Percentiles rank a stretch among this genome's conserved stretches.
Evolutionary conservation across 2,797 vertebrate genomes (phyloP).

Genomic region (Anisognathus igniventris): DNA sequence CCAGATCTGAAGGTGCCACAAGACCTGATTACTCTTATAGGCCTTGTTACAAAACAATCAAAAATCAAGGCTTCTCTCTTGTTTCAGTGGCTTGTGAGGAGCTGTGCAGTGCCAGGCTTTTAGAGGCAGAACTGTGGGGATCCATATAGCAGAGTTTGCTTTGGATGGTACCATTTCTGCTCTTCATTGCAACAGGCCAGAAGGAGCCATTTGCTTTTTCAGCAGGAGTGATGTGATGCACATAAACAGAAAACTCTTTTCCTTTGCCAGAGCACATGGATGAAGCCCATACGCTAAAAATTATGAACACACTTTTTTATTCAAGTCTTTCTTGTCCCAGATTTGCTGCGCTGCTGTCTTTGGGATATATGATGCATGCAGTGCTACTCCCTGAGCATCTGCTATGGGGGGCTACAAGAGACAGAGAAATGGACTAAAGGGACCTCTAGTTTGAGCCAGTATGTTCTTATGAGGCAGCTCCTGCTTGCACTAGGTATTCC

Average conservation of each 20-base stretch:
- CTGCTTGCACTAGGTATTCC: background rate
- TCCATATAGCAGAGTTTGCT: background rate
- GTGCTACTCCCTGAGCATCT: slow-evolving; percentile 42
- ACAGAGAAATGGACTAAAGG: background rate
- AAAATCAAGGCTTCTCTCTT: background rate
- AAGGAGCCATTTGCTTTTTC: background rate
- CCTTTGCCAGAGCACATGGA: background rate
- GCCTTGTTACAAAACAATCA: background rate
- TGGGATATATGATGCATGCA: background rate
- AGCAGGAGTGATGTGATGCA: background rate
- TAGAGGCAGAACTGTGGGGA: background rate
- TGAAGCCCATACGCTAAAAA: background rate
- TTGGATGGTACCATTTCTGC: background rate
- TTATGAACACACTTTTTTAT: background rate
- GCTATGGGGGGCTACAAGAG: background rate
- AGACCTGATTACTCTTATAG: background rate
- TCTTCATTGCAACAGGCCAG: background rate
- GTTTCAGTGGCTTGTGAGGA: background rate
- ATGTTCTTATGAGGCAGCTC: background rate
- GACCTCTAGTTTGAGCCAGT: background rate
- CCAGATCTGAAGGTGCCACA: fast-evolving
- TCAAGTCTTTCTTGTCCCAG: background rate
- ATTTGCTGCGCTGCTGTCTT: slow-evolving; percentile 30
- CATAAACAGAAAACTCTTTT: background rate
- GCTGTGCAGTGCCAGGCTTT: background rate